phyloP scores from a whole-genome alignment of 2,797 vertebrate species.

The Arctocebus calabarensis region DNA sequence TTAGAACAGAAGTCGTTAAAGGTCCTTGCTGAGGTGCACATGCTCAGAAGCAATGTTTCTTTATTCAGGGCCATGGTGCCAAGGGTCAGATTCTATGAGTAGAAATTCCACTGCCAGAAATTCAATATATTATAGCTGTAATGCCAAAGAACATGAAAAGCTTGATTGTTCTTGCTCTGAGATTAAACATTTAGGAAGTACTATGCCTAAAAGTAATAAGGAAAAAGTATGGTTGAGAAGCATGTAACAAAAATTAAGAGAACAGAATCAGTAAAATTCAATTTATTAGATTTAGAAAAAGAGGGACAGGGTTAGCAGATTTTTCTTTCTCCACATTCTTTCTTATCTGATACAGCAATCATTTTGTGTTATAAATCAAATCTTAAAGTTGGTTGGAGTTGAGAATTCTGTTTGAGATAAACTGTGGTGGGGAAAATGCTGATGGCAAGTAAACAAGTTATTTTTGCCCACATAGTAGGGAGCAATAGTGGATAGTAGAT shows the following conservation, averaged over 20 bases:
- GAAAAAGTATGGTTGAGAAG: slow-evolving; percentile 59
- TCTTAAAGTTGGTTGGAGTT: background rate
- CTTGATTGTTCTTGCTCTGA: slow-evolving; percentile 69
- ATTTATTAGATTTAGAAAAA: slow-evolving; percentile 14
- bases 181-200: slow-evolving; percentile 71
- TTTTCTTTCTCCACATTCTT: background rate
- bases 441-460: slow-evolving; percentile 4
- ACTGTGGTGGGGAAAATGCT: background rate
- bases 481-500: no score
- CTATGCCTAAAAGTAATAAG: slow-evolving; percentile 27
- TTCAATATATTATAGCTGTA: slow-evolving; percentile 4
- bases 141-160: slow-evolving; percentile 77
- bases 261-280: slow-evolving; percentile 41
- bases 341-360: slow-evolving; percentile 34
- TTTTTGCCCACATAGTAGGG: background rate
- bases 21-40: background rate
- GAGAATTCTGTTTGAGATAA: slow-evolving; percentile 50
- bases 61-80: background rate
- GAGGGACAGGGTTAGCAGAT: background rate
- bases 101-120: slow-evolving; percentile 65
- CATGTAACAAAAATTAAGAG: slow-evolving; percentile 4
- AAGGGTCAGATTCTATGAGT: slow-evolving; percentile 39
- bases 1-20: background rate
- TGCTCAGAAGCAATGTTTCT: slow-evolving; percentile 28
- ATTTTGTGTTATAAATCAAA: slow-evolving; percentile 50